Conservation (phyloP, 2,113 vertebrate species). For the Trichomycterus rosablanca region DNA sequence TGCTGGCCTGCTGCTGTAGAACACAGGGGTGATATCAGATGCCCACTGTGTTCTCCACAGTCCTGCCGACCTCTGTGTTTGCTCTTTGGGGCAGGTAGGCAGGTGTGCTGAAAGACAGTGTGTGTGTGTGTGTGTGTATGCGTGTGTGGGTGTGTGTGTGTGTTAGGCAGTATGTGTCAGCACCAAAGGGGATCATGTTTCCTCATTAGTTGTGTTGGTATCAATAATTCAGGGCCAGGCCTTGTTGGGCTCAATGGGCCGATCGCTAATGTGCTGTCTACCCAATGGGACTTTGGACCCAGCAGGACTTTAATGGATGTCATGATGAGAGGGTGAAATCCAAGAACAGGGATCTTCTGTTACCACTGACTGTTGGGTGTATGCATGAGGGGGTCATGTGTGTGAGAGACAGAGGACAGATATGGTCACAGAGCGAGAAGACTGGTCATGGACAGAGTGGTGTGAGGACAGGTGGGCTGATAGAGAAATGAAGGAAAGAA, state of each 20-base stretch:
- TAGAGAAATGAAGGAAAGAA: not conserved
- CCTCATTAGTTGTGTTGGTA: slow-evolving; percentile 77
- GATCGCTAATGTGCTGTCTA: slow-evolving; percentile 76
- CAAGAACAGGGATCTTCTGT: slow-evolving; percentile 65
- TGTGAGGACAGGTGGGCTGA: slow-evolving; percentile 32
- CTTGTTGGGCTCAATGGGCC: slow-evolving; percentile 78
- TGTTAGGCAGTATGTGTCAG: slow-evolving; percentile 48
- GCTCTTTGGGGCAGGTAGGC: slow-evolving; percentile 17
- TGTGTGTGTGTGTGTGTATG: slow-evolving; percentile 33
- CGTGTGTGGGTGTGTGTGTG: slow-evolving; percentile 13
- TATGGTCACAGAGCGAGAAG: slow-evolving; percentile 37
- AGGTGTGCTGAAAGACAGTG: slow-evolving; percentile 32
- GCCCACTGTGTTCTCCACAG: not conserved
- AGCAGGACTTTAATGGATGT: slow-evolving; percentile 75
- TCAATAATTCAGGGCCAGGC: slow-evolving; percentile 73
- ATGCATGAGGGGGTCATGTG: no score
- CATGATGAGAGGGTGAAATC: slow-evolving; percentile 78
- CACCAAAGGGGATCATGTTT: slow-evolving; percentile 63
- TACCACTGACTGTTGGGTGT: slow-evolving; percentile 48
- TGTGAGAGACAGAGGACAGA: slow-evolving; percentile 18
- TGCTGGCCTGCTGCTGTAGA: not conserved
- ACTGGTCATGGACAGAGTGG: slow-evolving; percentile 47
- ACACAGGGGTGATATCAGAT: not conserved
- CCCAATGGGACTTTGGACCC: slow-evolving; percentile 58
- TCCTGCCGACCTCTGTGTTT: slow-evolving; percentile 16